Evolutionary conservation across 2,888 invertebrate genomes (phyloP), one percentile per base, ranked within the genome.

Genomic region (Deroplatys truncata): DNA sequence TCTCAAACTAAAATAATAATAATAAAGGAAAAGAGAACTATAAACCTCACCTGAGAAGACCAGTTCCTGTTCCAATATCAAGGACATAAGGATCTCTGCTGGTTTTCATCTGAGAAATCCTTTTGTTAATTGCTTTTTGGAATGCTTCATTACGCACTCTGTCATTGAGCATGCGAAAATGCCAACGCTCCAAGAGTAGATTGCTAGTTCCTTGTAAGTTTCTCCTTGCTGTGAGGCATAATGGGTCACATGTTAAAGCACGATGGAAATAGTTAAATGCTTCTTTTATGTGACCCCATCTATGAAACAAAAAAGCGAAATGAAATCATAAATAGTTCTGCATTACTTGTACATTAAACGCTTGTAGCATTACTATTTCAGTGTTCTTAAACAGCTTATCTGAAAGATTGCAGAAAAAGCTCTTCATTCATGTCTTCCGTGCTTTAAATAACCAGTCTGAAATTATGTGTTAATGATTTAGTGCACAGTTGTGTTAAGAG

Each of bases 131-230:
- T 0, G 97, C 97, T 88, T 93, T 92, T 89, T 94, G 93, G 92
- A 96, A 98, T 0, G 95, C 94, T 89, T 94, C 92, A 93, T 98
- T 98, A 84, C 98, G 94, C 28, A 93, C 92, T 90, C 93, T 94
- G 92, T 98, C 97, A 93, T 98, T 98, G 43, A 98, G 93, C 97
- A 98, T 98, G 90, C 96, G 94, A 93, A 96, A 97, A 93, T 98
- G 97, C 97, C 98, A 98, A 88, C 97, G 93, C 90, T 97, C 96
- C 84, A 97, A 95, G 90, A 96, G 93, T 91, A 95, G 93, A 92
- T 96, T 96, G 92, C 95, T 96, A 0, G 96, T 93, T 91, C 96
- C 96, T 92, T 97, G 95, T 28, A 96, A 93, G 92, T 96, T 96
- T 92, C 96, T 96, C 92, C 96, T 95, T 25, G 96, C 95, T 91